Conservation (phyloP, 2,113 vertebrate species). For the Rallus limicola region DNA sequence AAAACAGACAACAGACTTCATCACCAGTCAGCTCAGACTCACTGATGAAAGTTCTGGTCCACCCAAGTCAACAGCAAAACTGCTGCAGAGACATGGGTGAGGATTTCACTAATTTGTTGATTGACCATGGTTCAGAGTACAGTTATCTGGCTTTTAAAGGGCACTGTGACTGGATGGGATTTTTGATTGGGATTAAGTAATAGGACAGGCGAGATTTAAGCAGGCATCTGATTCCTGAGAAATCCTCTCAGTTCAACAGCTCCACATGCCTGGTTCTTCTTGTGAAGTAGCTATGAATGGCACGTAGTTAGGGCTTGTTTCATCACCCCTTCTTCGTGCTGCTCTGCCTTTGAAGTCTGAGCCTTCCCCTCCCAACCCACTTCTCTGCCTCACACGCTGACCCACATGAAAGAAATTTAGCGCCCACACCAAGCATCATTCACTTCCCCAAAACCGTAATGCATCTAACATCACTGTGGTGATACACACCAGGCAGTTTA, state of each 20-base stretch:
- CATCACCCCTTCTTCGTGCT: neutral
- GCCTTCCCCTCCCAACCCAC: neutral
- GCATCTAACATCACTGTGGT: neutral
- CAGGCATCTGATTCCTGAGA: neutral
- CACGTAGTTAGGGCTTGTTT: constrained; percentile 19
- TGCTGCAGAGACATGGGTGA: rapidly evolving
- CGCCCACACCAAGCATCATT: neutral
- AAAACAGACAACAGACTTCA: neutral
- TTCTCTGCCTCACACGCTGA: neutral
- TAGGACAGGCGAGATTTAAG: neutral
- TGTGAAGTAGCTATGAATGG: constrained; percentile 40
- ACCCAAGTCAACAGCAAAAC: neutral
- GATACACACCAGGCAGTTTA: neutral
- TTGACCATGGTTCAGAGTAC: rapidly evolving
- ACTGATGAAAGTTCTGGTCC: neutral
- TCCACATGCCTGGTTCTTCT: neutral
- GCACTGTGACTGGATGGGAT: neutral
- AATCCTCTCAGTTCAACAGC: neutral
- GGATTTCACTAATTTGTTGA: neutral
- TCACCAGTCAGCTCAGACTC: neutral
- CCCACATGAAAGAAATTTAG: constrained; percentile 40
- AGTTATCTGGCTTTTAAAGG: neutral
- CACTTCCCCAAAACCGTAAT: neutral
- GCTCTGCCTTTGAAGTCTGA: constrained; percentile 54
- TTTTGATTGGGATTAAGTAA: neutral